Conservation (phyloP, 2,113 vertebrate genomes). For the Paraplagusia blochii region DNA sequence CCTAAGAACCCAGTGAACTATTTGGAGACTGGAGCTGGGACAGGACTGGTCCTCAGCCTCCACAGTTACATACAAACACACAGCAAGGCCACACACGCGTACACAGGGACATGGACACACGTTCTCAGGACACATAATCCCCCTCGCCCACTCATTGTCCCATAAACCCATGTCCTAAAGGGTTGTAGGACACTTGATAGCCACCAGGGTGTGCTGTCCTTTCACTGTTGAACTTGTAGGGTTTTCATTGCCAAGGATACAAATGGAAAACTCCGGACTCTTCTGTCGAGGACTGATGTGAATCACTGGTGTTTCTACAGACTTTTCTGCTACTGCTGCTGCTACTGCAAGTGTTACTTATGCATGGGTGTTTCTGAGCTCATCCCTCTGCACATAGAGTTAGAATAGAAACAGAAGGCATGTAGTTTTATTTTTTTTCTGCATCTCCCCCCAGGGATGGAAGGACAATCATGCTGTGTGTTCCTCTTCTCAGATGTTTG, state of each 20-base stretch:
- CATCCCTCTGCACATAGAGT: slow-evolving; percentile 45
- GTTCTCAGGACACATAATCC: slow-evolving; percentile 66
- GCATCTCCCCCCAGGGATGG: slow-evolving; percentile 27
- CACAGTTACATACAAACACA: slow-evolving; percentile 22
- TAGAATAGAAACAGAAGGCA: slow-evolving; percentile 47
- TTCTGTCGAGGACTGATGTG: slow-evolving; percentile 25
- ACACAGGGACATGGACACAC: slow-evolving; percentile 39
- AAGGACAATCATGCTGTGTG: slow-evolving; percentile 56
- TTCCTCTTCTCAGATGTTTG: slow-evolving; percentile 8
- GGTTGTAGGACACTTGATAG: slow-evolving; percentile 25
- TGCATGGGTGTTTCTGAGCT: slow-evolving; percentile 68
- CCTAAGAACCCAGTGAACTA: slow-evolving; percentile 2
- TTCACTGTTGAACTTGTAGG: slow-evolving; percentile 10
- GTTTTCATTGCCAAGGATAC: slow-evolving; percentile 44
- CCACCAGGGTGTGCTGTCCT: slow-evolving; percentile 29
- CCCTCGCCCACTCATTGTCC: neutral
- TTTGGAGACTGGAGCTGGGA: slow-evolving; percentile 35
- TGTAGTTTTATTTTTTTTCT: slow-evolving; percentile 42
- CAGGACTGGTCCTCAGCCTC: slow-evolving; percentile 26
- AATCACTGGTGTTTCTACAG: slow-evolving; percentile 43
- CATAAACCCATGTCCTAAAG: slow-evolving; percentile 23
- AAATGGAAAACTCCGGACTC: slow-evolving; percentile 5
- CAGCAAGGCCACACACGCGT: slow-evolving; percentile 12
- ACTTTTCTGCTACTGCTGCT: slow-evolving; percentile 56
- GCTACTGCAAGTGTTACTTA: slow-evolving; percentile 82